phyloP scores from a whole-genome alignment of 2,888 invertebrate species.

The Keiferia lycopersicella region DNA sequence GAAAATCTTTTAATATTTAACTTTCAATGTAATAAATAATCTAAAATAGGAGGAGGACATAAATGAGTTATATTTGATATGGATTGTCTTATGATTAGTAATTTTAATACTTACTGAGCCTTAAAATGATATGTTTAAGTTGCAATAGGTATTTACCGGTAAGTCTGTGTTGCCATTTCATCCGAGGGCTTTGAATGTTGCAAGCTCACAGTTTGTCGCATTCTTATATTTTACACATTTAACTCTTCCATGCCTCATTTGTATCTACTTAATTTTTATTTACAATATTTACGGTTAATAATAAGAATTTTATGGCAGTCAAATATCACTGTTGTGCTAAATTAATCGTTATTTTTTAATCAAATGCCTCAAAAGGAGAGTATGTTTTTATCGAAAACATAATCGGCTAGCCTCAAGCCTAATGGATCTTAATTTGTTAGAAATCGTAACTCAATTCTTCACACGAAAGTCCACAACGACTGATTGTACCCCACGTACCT shows the following conservation, averaged over 20 bases:
- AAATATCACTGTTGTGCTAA: constrained; percentile 25
- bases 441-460: too few relatives aligned
- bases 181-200: neutral
- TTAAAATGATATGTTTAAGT: constrained; percentile 30
- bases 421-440: too few relatives aligned
- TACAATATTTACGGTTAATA: constrained; percentile 1
- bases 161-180: neutral
- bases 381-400: too few relatives aligned
- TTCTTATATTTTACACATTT: neutral
- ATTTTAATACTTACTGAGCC: constrained; percentile 13
- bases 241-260: neutral
- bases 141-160: neutral
- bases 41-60: constrained; percentile 23
- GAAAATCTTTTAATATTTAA: constrained; percentile 29
- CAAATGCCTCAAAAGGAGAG: too few relatives aligned
- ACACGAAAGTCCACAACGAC: too few relatives aligned
- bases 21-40: constrained; percentile 26
- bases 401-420: too few relatives aligned
- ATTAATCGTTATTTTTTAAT: neutral
- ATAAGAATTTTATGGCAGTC: constrained; percentile 24
- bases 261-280: constrained; percentile 9
- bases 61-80: constrained; percentile 24
- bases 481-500: too few relatives aligned
- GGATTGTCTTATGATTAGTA: constrained; percentile 6
- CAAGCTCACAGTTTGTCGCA: neutral